Evolutionary conservation across 2,797 vertebrate genomes (phyloP).

Genomic region (Serranus cabrilla): DNA sequence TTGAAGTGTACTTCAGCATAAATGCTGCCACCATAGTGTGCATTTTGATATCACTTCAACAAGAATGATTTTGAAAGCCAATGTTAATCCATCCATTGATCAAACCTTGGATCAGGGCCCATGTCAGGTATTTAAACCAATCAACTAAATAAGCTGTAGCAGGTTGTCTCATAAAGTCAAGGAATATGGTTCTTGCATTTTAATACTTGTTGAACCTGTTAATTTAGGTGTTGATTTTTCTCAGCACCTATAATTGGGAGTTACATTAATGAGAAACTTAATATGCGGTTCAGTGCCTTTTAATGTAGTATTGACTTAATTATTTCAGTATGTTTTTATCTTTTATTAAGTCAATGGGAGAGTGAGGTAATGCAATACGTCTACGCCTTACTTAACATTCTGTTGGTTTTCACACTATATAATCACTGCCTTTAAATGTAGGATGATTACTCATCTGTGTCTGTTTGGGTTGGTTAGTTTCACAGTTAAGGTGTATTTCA

Average conservation of each 20-base stretch:
- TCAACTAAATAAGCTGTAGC: not conserved
- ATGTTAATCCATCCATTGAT: slow-evolving; percentile 3
- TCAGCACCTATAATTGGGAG: not conserved
- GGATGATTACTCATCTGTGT: slow-evolving; percentile 26
- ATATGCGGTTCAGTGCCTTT: not conserved
- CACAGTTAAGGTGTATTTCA: slow-evolving; percentile 8
- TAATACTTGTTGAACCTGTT: not conserved
- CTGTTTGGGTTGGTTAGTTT: slow-evolving; percentile 38
- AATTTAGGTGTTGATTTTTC: not conserved
- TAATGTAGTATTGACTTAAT: not conserved
- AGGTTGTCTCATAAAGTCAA: slow-evolving; percentile 15
- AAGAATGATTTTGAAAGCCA: slow-evolving; percentile 23
- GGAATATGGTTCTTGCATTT: not conserved
- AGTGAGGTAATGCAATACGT: not conserved
- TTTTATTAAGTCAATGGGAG: not conserved
- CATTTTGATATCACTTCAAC: slow-evolving; percentile 32
- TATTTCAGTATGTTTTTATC: not conserved
- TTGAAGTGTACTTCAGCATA: slow-evolving; percentile 10
- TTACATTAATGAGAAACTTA: not conserved
- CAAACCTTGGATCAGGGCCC: slow-evolving; percentile 2
- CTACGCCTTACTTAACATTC: not conserved
- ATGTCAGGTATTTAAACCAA: slow-evolving; percentile 12
- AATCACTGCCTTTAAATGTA: slow-evolving; percentile 15
- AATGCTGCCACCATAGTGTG: slow-evolving; percentile 7
- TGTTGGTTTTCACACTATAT: slow-evolving; percentile 5